Percentiles rank a stretch among this genome's conserved stretches.
Evolutionary conservation across 1,140 invertebrate species (phyloP).

Genomic region (Phymorhynchus buccinoides): DNA sequence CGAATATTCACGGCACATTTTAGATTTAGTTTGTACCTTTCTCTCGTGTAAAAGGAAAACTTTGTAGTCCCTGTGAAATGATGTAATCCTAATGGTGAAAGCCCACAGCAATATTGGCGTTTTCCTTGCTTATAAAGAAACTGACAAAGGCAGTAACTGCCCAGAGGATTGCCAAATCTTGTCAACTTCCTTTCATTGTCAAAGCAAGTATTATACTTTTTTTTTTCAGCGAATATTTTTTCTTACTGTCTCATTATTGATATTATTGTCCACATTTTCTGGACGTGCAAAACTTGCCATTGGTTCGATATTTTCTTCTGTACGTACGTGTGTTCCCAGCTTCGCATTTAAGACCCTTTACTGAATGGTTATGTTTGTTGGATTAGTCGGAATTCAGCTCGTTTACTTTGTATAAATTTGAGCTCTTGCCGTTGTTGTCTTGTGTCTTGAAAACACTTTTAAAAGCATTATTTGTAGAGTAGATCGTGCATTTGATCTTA

Average conservation of each 20-base stretch:
- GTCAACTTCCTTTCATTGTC: background rate
- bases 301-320: background rate
- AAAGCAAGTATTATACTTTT: constrained; percentile 2
- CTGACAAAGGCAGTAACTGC: background rate
- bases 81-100: too few relatives aligned
- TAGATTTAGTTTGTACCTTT: background rate
- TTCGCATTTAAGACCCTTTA: background rate
- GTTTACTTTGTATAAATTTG: background rate
- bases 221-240: background rate
- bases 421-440: background rate
- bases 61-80: too few relatives aligned
- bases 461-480: background rate
- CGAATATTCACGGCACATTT: background rate
- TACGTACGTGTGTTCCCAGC: background rate
- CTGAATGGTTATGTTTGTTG: background rate
- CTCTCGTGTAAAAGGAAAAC: too few relatives aligned
- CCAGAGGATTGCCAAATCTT: background rate
- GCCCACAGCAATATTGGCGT: too few relatives aligned
- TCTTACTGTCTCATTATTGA: background rate
- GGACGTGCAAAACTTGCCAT: background rate
- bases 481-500: background rate
- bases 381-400: too few relatives aligned
- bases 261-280: background rate
- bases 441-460: background rate
- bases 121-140: background rate